A percentile compares a stretch with the other conserved stretches of the same genome.
These are phyloP conservation scores for Spongilla lacustris DNA, from an alignment of 37 sponge, comb jelly and placozoan species.

Conservation along the genomic window DNA sequence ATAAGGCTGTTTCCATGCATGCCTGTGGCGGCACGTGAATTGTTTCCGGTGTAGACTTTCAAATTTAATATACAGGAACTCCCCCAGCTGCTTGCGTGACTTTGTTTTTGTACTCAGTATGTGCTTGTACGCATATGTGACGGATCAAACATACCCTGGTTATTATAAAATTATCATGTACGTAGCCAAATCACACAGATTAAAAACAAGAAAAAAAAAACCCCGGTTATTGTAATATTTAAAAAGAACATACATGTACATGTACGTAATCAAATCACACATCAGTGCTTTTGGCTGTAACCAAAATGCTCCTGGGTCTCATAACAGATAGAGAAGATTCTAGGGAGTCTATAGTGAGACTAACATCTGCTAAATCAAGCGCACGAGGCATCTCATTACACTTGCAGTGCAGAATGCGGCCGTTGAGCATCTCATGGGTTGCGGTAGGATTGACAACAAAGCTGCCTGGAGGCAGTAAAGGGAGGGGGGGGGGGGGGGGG, in stretches of 20 bases:
- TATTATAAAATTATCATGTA: too few relatives aligned
- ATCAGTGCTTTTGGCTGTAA: background rate
- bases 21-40: background rate
- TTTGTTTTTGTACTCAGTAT: too few relatives aligned
- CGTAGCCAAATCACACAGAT: too few relatives aligned
- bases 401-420: background rate
- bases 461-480: background rate
- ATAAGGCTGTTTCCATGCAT: background rate
- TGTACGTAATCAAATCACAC: background rate
- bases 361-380: background rate
- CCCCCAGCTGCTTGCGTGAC: too few relatives aligned
- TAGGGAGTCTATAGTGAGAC: background rate
- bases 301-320: background rate
- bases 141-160: too few relatives aligned
- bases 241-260: background rate
- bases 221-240: background rate
- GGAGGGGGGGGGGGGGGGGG: too few relatives aligned
- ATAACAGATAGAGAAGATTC: background rate
- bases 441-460: background rate
- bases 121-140: too few relatives aligned
- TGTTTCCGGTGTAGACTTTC: too few relatives aligned
- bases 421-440: background rate
- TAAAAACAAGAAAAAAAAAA: background rate
- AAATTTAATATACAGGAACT: too few relatives aligned
- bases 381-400: background rate